Evolutionary conservation across 2,888 invertebrate genomes (phyloP).

Genomic region (Rhodophaea formosa): DNA sequence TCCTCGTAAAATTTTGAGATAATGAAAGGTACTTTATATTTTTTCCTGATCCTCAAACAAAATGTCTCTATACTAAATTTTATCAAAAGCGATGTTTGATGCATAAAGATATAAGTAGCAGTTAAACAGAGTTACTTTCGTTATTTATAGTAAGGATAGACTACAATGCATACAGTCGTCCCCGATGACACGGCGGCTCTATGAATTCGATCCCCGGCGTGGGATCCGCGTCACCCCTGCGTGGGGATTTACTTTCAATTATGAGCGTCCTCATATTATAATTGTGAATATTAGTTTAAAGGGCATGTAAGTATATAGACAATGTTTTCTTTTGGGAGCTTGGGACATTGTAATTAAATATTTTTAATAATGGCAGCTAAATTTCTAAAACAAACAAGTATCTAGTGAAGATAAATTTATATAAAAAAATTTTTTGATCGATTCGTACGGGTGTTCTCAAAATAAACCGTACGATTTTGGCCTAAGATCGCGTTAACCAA

Average conservation of each 20-base stretch:
- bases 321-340: constrained; percentile 6
- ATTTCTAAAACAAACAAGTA: not conserved
- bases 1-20: too few species aligned
- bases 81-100: too few species aligned
- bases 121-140: too few species aligned
- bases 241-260: constrained; percentile 27
- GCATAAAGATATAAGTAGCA: too few species aligned
- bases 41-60: too few species aligned
- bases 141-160: too few species aligned
- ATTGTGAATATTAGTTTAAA: constrained; percentile 17
- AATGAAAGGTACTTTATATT: too few species aligned
- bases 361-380: not conserved
- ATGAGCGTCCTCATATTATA: constrained; percentile 18
- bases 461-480: too few species aligned
- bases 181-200: constrained; percentile 54
- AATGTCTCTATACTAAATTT: too few species aligned
- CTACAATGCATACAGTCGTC: constrained; percentile 34
- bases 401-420: not conserved
- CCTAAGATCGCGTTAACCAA: too few species aligned
- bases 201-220: constrained; percentile 54
- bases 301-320: constrained; percentile 1
- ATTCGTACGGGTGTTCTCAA: too few species aligned
- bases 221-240: constrained; percentile 4
- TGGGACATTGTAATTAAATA: not conserved
- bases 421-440: too few species aligned